These are phyloP conservation scores for Talpa occidentalis DNA, from an alignment of 2,113 vertebrate genomes.

Conservation along the genomic window DNA sequence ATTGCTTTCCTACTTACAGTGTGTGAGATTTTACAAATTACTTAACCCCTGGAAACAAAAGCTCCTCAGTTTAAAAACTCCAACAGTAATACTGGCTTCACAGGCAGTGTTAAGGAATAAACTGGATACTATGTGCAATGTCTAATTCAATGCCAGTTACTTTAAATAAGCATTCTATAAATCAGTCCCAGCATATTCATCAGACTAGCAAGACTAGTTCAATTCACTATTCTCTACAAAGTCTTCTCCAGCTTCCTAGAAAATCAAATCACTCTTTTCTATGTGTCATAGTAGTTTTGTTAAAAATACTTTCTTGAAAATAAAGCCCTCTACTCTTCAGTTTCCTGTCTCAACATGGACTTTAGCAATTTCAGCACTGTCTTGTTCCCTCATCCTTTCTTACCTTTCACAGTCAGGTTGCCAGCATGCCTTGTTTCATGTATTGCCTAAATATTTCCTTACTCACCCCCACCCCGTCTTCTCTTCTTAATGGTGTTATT, in stretches of 20 bases:
- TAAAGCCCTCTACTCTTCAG: neutral
- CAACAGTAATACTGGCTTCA: neutral
- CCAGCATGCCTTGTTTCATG: neutral
- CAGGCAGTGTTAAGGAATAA: neutral
- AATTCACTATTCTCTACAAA: constrained; percentile 5
- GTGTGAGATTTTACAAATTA: constrained; percentile 11
- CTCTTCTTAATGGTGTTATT: neutral
- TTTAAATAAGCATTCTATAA: neutral
- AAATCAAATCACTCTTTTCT: constrained; percentile 28
- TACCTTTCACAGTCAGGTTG: neutral
- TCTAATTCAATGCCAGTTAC: neutral
- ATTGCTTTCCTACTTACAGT: constrained; percentile 18
- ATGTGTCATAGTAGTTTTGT: neutral
- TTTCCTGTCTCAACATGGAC: neutral
- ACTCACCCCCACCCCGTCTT: neutral
- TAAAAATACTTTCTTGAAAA: neutral
- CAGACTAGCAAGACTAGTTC: neutral
- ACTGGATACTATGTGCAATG: neutral
- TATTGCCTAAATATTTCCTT: neutral
- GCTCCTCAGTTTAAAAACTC: neutral
- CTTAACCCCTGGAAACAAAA: neutral
- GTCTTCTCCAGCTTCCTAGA: neutral
- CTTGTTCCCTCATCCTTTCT: neutral
- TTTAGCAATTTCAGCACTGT: neutral
- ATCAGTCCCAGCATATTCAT: neutral